Evolutionary conservation across 2,113 vertebrate genomes (phyloP), one percentile per base, ranked within the genome.

Genomic region (Papio anubis): DNA sequence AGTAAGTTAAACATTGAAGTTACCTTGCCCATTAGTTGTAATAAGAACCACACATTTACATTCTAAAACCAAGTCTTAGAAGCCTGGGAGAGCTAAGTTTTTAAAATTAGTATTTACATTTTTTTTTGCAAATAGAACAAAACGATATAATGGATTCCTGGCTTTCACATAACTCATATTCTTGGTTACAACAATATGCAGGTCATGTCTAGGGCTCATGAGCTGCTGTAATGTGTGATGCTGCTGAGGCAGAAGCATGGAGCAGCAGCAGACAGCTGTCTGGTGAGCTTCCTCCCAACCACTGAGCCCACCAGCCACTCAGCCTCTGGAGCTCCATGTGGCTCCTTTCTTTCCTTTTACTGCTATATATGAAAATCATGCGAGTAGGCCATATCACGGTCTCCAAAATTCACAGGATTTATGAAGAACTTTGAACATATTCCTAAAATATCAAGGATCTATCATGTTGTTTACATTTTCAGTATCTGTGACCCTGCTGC

Each of bases 341-440:
- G 94, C 66, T 83, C 81, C 73, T 38, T 43, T 83, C 73, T 32
- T 57, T 50, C 7, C 35, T 70, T 45, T 80, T 8, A 83, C 10
- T n/a, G n/a, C 25, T 20, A 3, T 8, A 30, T 21, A 6, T 25
- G 85, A 89, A 76, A 82, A 73, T 40, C 45, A n/a, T 1, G 35
- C 17, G 20, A 48, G 68, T 5, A 89, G 59, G 38, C 11, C 32
- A 66, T 8, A 87, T 38, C 11, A 1, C 1, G 8, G 78, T 79
- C 73, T 14, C 20, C 8, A 12, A 4, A 82, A 45, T 45, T 70
- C 25, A 75, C 50, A 66, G 75, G 21, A 27, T 66, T 88, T 93
- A 27, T 76, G 50, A 82, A 96, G 83, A 92, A 92, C 66, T 85
- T 9, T 75, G 76, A 95, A 92, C 45, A n/a, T 76, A 82, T 79